Conservation (phyloP, 1,140 invertebrate species). For the Orchestia grillus region DNA sequence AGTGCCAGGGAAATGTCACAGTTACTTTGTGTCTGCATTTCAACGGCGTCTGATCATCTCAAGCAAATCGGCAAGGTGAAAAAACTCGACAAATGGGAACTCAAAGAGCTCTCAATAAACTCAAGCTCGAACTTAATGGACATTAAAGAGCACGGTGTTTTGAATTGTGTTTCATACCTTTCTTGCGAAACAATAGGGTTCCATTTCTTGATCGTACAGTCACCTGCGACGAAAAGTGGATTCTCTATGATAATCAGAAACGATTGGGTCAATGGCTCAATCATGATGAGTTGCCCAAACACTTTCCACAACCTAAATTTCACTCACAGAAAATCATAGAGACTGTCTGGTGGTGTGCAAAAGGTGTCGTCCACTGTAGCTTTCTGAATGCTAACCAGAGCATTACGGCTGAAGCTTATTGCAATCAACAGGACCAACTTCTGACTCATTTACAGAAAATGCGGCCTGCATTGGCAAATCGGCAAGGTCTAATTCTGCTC, state of each 20-base stretch:
- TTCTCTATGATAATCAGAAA: slow-evolving; percentile 38
- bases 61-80: slow-evolving; percentile 37
- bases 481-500: too few relatives aligned
- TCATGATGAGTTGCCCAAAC: slow-evolving; percentile 45
- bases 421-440: neutral
- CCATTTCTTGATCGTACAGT: neutral
- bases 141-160: slow-evolving; percentile 12
- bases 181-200: neutral
- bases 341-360: slow-evolving; percentile 30
- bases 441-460: neutral
- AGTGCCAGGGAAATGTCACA: neutral
- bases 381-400: slow-evolving; percentile 42
- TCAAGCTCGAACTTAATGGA: neutral
- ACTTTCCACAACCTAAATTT: slow-evolving; percentile 52
- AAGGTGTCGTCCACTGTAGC: neutral
- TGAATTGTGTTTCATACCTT: neutral
- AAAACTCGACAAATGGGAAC: slow-evolving; percentile 14
- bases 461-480: neutral
- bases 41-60: slow-evolving; percentile 25
- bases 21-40: neutral
- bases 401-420: slow-evolving; percentile 5
- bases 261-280: slow-evolving; percentile 40
- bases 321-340: neutral
- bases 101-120: too few relatives aligned
- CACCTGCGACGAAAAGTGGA: slow-evolving; percentile 41